Conservation (phyloP, 2,113 vertebrate species). For the Chinchilla lanigera region DNA sequence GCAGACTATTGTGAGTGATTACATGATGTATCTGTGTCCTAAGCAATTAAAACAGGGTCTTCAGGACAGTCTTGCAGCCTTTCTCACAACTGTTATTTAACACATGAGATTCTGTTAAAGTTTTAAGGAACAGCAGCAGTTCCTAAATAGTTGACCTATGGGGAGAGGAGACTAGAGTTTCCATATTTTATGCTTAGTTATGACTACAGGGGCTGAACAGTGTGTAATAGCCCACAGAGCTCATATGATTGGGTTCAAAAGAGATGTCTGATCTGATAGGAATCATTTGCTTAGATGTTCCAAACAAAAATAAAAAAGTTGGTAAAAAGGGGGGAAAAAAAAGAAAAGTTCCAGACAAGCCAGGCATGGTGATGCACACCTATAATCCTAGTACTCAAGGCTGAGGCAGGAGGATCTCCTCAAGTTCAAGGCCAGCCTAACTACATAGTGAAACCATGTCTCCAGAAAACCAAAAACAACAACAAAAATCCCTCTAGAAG, state of each 20-base stretch:
- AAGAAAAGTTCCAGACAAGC: too few relatives aligned
- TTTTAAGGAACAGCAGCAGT: not conserved
- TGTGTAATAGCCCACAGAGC: not conserved
- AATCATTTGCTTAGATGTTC: not conserved
- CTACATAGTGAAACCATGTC: too few relatives aligned
- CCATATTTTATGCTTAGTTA: not conserved
- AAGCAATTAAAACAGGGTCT: constrained; percentile 72
- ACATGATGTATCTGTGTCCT: constrained; percentile 45
- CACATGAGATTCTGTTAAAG: not conserved
- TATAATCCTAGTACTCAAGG: not conserved
- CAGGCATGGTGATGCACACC: not conserved
- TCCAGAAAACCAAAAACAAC: not conserved
- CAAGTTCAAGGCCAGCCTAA: not conserved
- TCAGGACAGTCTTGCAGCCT: constrained; percentile 24
- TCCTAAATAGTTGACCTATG: not conserved
- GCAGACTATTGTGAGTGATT: constrained; percentile 24
- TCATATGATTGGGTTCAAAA: not conserved
- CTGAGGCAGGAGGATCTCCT: not conserved
- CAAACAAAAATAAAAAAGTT: not conserved
- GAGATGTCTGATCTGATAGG: not conserved
- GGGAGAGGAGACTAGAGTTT: too few relatives aligned
- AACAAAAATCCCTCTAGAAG: not conserved
- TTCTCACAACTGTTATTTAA: not conserved
- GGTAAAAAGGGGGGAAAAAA: too few relatives aligned
- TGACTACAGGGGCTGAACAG: not conserved